Percentiles rank a stretch among this genome's conserved stretches.
These are phyloP conservation scores for Rhea pennata DNA, from an alignment of 2,113 vertebrate genomes.

Conservation along the genomic window DNA sequence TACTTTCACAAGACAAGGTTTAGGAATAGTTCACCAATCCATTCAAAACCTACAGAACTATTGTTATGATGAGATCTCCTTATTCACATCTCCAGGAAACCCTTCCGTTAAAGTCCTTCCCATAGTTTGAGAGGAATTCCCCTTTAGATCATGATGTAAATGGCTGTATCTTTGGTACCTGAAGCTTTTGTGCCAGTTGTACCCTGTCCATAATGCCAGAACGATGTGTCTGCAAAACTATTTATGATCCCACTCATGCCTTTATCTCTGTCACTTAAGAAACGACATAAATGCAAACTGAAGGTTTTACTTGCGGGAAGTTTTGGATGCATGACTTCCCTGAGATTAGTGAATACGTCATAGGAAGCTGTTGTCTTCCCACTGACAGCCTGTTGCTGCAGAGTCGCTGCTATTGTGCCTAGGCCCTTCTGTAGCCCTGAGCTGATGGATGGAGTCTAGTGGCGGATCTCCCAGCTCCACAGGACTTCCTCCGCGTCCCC, in stretches of 20 bases:
- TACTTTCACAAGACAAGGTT: not conserved
- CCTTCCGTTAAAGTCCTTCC: not conserved
- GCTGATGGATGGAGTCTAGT: not conserved
- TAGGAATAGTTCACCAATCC: slow-evolving; percentile 4
- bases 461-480: not conserved
- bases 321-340: not conserved
- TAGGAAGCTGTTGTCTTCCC: not conserved
- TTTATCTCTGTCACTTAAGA: not conserved
- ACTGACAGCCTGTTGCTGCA: not conserved
- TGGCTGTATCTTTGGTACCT: not conserved
- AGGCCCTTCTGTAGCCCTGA: not conserved
- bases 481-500: not conserved
- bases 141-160: not conserved
- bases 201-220: not conserved
- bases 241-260: not conserved
- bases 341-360: not conserved
- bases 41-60: not conserved
- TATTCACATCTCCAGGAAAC: not conserved
- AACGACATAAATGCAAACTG: not conserved
- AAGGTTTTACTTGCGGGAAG: not conserved
- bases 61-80: not conserved
- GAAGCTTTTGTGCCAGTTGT: not conserved
- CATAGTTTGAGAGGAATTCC: not conserved
- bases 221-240: not conserved
- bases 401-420: not conserved